Percentiles rank a stretch among this genome's conserved stretches.
phyloP scores from a whole-genome alignment of 2,888 invertebrate species.

The Colletes collaris region DNA sequence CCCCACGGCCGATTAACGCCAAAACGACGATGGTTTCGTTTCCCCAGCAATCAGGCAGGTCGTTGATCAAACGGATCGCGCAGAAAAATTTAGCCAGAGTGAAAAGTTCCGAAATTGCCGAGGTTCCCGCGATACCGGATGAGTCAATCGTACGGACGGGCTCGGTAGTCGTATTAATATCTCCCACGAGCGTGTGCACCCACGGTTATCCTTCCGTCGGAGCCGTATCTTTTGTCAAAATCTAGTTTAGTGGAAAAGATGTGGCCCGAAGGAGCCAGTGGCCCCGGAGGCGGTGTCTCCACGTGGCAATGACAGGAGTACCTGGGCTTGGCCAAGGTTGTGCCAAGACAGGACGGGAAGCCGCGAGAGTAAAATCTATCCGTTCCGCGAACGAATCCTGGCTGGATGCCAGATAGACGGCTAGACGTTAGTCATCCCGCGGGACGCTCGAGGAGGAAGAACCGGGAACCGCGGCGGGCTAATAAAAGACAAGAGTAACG shows the following conservation, averaged over 20 bases:
- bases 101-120: not conserved
- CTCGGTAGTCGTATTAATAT: conserved; percentile 5
- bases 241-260: conserved; percentile 8
- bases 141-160: not conserved
- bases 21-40: no score
- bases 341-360: conserved; percentile 53
- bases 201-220: not conserved
- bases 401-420: conserved; percentile 56
- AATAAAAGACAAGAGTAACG: conserved; percentile 72
- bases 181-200: not conserved
- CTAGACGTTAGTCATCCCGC: conserved; percentile 66
- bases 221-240: conserved; percentile 33
- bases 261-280: conserved; percentile 36
- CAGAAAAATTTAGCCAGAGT: no score
- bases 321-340: conserved; percentile 71
- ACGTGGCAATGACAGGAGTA: conserved; percentile 71
- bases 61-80: no score
- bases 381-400: conserved; percentile 52
- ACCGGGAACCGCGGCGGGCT: conserved; percentile 60
- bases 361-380: conserved; percentile 62
- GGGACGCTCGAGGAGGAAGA: conserved; percentile 57
- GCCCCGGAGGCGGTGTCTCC: conserved; percentile 48
- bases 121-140: not conserved
- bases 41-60: no score
- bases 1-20: no score